Conservation (phyloP, 2,113 vertebrate species). For the Rhinoptilus africanus region DNA sequence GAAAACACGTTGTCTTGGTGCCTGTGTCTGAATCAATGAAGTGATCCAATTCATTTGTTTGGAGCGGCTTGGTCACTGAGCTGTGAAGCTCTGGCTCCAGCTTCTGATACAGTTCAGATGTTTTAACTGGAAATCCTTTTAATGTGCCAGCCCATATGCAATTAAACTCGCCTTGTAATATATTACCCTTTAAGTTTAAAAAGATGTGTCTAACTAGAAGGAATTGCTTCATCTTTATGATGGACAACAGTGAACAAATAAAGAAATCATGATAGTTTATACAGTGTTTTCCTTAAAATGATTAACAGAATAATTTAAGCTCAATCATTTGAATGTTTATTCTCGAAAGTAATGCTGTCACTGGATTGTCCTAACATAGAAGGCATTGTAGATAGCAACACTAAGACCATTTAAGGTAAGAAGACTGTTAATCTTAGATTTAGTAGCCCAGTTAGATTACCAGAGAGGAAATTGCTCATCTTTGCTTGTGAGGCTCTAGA, state of each 20-base stretch:
- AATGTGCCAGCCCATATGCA: neutral
- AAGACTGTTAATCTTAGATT: slow-evolving; percentile 39
- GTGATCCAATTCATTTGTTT: slow-evolving; percentile 53
- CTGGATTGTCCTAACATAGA: neutral
- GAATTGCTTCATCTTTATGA: neutral
- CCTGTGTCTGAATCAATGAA: neutral
- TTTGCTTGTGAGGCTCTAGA: neutral
- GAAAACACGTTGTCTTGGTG: slow-evolving; percentile 17
- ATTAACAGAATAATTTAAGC: neutral
- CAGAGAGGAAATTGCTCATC: slow-evolving; percentile 26
- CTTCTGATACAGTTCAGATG: neutral
- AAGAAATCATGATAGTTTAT: neutral
- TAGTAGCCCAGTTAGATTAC: slow-evolving; percentile 31
- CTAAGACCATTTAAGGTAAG: slow-evolving; percentile 9
- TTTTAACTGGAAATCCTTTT: slow-evolving; percentile 43
- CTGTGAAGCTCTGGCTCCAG: slow-evolving; percentile 19
- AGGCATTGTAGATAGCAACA: neutral
- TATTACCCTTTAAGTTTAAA: neutral
- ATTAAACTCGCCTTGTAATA: neutral
- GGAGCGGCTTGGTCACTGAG: slow-evolving; percentile 3
- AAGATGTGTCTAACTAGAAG: neutral
- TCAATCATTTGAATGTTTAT: neutral
- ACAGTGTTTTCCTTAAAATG: neutral
- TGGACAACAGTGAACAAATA: neutral
- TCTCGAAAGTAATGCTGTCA: neutral